Conservation (phyloP, 2,888 invertebrate species). For the Pseudanteris insignis region DNA sequence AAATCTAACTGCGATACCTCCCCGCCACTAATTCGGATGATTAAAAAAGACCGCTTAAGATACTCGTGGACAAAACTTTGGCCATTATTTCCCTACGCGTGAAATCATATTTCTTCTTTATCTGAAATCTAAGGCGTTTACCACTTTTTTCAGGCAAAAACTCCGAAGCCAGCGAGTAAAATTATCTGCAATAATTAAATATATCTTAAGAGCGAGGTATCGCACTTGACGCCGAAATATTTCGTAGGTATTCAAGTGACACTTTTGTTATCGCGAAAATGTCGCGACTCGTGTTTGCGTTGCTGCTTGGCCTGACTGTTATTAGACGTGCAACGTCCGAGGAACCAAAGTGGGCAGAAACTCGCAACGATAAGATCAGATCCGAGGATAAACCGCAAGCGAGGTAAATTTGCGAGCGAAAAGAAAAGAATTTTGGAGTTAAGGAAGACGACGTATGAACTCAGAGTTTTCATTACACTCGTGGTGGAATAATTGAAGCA, state of each 20-base stretch:
- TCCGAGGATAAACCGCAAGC: slow-evolving; percentile 31
- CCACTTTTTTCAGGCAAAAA: slow-evolving; percentile 11
- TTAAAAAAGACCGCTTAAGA: neutral
- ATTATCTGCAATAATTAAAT: slow-evolving; percentile 30
- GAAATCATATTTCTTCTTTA: slow-evolving; percentile 6
- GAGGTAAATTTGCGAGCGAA: slow-evolving; percentile 47
- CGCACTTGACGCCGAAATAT: neutral
- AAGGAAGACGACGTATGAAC: too few species aligned
- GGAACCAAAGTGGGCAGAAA: slow-evolving; percentile 68
- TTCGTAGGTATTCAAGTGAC: neutral
- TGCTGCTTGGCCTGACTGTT: slow-evolving; percentile 36
- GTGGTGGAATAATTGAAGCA: neutral
- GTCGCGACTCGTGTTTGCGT: slow-evolving; percentile 31
- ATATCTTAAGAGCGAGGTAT: slow-evolving; percentile 13
- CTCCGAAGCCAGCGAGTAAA: slow-evolving; percentile 18
- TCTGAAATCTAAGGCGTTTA: neutral
- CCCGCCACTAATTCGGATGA: neutral
- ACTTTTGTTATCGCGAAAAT: slow-evolving; percentile 2
- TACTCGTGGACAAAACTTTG: neutral
- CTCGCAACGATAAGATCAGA: slow-evolving; percentile 50
- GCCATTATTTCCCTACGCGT: neutral
- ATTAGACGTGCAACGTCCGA: slow-evolving; percentile 33
- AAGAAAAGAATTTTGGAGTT: too few species aligned
- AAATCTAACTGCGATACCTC: too few species aligned
- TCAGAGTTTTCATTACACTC: too few species aligned